Base-by-base conservation (phyloP, 2,888 invertebrate species). In the Galerucella pusilla region DNA sequence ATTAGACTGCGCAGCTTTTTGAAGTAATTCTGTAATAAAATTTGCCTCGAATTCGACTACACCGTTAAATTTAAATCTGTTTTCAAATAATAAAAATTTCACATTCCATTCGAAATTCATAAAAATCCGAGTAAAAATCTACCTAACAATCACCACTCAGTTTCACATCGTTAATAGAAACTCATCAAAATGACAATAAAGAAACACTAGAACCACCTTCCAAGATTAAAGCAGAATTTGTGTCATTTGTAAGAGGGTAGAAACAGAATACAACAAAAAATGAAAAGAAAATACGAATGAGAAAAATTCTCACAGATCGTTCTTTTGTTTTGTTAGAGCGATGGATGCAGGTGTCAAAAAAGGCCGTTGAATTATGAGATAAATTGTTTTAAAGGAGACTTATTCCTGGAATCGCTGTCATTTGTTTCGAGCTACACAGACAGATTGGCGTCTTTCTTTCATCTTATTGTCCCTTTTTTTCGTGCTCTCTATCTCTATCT, bases 371-470 rank as follows among this genome's bases (percentile, higher is more conserved):
- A 81, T 80, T 79, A 79, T 71, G 78, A 82, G 82, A 82, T 82
- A 82, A 82, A 82, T 82, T 82, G 81, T 81, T 81, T 81, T 80
- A 80, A 80, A 79, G 76, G 73, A 75, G 76, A 71, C 73, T 71
- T 71, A 67, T 81, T 81, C 80, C 73, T 65, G 77, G 81, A 81
- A 81, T 77, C 78, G 68, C 70, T 71, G 73, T 75, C 81, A 81
- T 81, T 81, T 81, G 79, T 81, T 78, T 72, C 71, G 67, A 68
- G 12, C 46, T 65, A 74, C 69, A 72, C 74, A 80, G 80, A 80
- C 80, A 77, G 75, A 76, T 80, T 76, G 79, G 77, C 79, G 78
- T 64, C 64, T 71, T 68, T 54, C 68, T 71, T 52, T 70, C 52
- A 61, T 68, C 20, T 46, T 16, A 45, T 71, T 46, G 42, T 42